A percentile compares a stretch with the other conserved stretches of the same genome.
Evolutionary conservation across 2,797 vertebrate genomes (phyloP).

Genomic region (Megaceryle alcyon): DNA sequence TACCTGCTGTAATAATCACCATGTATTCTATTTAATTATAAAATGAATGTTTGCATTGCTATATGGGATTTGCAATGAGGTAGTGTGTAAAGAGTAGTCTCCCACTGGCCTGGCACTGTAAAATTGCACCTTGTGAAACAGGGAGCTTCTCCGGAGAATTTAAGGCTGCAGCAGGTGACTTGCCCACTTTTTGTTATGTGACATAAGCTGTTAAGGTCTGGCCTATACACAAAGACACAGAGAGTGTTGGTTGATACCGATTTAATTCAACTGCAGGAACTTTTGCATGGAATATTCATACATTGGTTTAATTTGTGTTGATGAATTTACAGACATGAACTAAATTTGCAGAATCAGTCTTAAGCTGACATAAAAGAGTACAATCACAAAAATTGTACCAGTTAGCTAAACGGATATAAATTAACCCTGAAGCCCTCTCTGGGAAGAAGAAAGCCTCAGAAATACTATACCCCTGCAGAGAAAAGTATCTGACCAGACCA

Average conservation of each 20-base stretch:
- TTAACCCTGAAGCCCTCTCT: constrained; percentile 27
- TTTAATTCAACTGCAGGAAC: constrained; percentile 21
- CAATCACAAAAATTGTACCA: background rate
- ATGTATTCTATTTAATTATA: background rate
- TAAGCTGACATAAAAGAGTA: background rate
- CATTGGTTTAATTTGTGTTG: constrained; percentile 33
- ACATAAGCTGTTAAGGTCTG: background rate
- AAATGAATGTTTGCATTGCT: background rate
- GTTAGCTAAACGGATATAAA: constrained; percentile 51
- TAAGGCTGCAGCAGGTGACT: background rate
- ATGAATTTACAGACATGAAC: constrained; percentile 67
- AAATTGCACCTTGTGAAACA: background rate
- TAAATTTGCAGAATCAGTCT: constrained; percentile 51
- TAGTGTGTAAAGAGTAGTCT: background rate
- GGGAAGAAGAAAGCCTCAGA: background rate
- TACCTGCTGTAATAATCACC: background rate
- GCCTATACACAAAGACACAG: background rate
- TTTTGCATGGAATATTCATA: background rate
- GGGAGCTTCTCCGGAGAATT: background rate
- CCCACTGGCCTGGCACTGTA: background rate
- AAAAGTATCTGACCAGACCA: background rate
- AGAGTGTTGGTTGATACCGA: background rate
- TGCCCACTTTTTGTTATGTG: background rate
- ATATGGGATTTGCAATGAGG: background rate
- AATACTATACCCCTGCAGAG: background rate